Evolutionary conservation across 2,113 vertebrate species (phyloP).

Genomic region (Pao palembangensis): DNA sequence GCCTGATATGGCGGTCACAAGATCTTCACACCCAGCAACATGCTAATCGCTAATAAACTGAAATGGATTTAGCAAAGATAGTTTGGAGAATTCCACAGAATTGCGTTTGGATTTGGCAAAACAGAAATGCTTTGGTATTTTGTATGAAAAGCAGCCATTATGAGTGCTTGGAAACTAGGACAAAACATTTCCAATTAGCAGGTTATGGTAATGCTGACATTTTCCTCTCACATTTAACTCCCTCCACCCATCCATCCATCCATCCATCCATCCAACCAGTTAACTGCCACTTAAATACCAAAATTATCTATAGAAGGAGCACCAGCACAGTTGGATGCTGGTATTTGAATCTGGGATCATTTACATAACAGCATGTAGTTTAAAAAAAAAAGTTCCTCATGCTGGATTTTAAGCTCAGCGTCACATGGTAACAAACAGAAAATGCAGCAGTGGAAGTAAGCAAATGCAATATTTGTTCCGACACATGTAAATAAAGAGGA

Average conservation of each 20-base stretch:
- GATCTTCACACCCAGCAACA: constrained; percentile 27
- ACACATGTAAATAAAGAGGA: constrained; percentile 28
- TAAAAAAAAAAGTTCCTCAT: constrained; percentile 35
- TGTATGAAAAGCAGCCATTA: constrained; percentile 23
- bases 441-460: background rate
- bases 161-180: constrained; percentile 38
- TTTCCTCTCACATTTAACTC: constrained; percentile 42
- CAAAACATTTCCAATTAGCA: constrained; percentile 53
- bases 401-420: background rate
- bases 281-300: constrained; percentile 27
- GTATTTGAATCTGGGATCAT: constrained; percentile 39
- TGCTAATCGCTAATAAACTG: constrained; percentile 46
- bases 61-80: constrained; percentile 57
- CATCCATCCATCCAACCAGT: constrained; percentile 5
- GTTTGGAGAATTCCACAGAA: constrained; percentile 16
- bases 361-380: constrained; percentile 51
- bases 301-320: constrained; percentile 19
- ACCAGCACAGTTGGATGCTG: constrained; percentile 19
- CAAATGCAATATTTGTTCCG: constrained; percentile 25
- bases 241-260: constrained; percentile 32
- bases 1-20: constrained; percentile 9
- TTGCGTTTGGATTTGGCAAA: background rate
- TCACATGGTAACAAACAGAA: constrained; percentile 19
- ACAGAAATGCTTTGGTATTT: background rate
- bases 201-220: constrained; percentile 63